Evolutionary conservation across 2,888 invertebrate species (phyloP).

Genomic region (Yponomeuta malinellus): DNA sequence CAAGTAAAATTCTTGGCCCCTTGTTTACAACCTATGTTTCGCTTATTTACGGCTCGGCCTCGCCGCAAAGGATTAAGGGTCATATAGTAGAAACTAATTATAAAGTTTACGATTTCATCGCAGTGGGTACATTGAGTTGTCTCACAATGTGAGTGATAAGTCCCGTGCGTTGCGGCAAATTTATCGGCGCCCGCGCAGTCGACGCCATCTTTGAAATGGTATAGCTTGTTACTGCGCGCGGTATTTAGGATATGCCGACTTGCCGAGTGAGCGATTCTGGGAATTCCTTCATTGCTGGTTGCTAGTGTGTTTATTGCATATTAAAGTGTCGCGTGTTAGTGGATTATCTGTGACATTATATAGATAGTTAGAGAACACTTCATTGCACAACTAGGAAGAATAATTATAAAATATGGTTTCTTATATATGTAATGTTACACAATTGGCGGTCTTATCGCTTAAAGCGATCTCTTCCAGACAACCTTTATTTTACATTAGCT

Average conservation of each 20-base stretch:
- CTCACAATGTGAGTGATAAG: conserved; percentile 29
- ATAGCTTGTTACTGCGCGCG: conserved; percentile 11
- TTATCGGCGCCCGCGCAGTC: conserved; percentile 1
- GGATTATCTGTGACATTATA: not conserved
- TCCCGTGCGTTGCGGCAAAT: conserved; percentile 1
- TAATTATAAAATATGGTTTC: too few relatives aligned
- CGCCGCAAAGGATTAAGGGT: conserved; percentile 28
- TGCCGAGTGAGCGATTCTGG: conserved; percentile 14
- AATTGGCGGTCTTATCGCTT: too few relatives aligned
- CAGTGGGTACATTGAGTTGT: conserved; percentile 42
- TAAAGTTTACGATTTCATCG: conserved; percentile 46
- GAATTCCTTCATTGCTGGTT: conserved; percentile 21
- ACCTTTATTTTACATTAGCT: too few relatives aligned
- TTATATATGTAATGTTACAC: too few relatives aligned
- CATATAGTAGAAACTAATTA: conserved; percentile 40
- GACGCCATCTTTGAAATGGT: conserved; percentile 12
- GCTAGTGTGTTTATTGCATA: not conserved
- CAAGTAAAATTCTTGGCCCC: conserved; percentile 7
- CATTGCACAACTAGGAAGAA: too few relatives aligned
- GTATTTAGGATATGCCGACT: not conserved
- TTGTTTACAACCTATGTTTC: conserved; percentile 13
- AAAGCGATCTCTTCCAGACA: too few relatives aligned
- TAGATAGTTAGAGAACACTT: too few relatives aligned
- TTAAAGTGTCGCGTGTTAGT: not conserved
- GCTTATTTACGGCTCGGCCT: conserved; percentile 7